Evolutionary conservation across 2,888 invertebrate species (phyloP).

Genomic region (Pterobdella sp.): DNA sequence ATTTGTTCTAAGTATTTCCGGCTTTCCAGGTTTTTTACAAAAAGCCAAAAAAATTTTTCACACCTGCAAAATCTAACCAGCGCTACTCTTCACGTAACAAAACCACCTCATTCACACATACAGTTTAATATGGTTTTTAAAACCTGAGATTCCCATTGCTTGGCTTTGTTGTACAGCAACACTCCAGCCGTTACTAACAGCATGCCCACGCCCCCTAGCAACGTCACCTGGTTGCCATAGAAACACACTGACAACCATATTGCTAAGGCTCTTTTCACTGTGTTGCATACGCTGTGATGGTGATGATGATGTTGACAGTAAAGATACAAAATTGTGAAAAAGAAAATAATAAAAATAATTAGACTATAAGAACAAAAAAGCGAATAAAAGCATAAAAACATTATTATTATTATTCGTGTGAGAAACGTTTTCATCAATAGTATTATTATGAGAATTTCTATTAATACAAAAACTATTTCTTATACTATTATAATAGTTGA

Average conservation of each 20-base stretch:
- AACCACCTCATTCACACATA: too few relatives aligned
- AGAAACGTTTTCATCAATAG: not conserved
- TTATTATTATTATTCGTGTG: not conserved
- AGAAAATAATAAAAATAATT: not conserved
- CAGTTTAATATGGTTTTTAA: too few relatives aligned
- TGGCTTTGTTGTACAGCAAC: constrained; percentile 66
- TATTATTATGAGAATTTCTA: not conserved
- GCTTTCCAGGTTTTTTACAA: too few relatives aligned
- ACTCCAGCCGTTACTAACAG: constrained; percentile 66
- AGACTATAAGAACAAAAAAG: not conserved
- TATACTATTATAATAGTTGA: not conserved
- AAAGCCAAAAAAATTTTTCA: too few relatives aligned
- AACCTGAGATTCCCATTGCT: constrained; percentile 52
- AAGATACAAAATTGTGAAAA: not conserved
- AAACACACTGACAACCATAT: constrained; percentile 69
- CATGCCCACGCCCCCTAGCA: constrained; percentile 66
- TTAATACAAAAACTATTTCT: not conserved
- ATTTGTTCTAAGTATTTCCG: too few relatives aligned
- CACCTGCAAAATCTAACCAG: too few relatives aligned
- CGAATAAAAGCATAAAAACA: constrained; percentile 11
- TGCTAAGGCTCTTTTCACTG: constrained; percentile 68
- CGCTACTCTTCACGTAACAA: too few relatives aligned
- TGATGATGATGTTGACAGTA: not conserved
- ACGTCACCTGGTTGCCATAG: constrained; percentile 68
- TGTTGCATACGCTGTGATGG: constrained; percentile 65